Base-by-base conservation (phyloP, 2,888 invertebrate genomes). In the Perdita meconis region DNA sequence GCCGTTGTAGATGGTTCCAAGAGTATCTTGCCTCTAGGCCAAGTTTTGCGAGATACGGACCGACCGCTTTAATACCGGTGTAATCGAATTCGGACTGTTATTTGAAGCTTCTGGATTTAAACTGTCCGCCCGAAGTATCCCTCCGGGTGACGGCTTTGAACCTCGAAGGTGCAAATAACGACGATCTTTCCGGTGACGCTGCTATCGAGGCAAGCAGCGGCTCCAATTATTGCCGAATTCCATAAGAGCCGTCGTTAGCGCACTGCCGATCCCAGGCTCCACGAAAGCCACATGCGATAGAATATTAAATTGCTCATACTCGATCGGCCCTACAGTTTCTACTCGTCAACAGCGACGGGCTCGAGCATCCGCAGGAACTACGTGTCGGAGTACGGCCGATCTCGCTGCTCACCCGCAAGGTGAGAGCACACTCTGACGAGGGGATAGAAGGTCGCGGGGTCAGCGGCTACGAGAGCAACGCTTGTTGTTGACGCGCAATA, bases 341-440 rank as follows among this genome's bases (percentile, higher is more conserved):
- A 88, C 72, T 81, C 86, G 70, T 82, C 87, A 47, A 57, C 79
- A 10, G 73, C 83, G 22, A 80, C 78, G 61, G 56, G 80, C 71
- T 63, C 81, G 63, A 83, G 78, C 81, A 72, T 78, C 82, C 81
- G 83, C 80, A 78, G 88, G 82, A 84, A 81, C 78, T 86, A 85
- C 84, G 47, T 77, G 57, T 80, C 82, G 78, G 84, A 84, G 72
- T 83, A 85, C 77, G 84, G 84, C 80, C 82, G 87, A 59, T 80
- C 83, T 59, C 81, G 73, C 61, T 81, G 78, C 82, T 89, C 89
- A 80, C 89, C 89, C 51, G 78, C 83, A 83, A 89, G 89, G 89
- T 89, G 83, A 88, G 89, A 88, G 89, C 71, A 51, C 73, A 72
- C 44, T 40, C 60, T 30, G 60, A 57, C 38, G 38, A 8, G 34